A percentile compares a stretch with the other conserved stretches of the same genome.
phyloP scores from a whole-genome alignment of 2,113 vertebrate species.

The Gymnogyps californianus region DNA sequence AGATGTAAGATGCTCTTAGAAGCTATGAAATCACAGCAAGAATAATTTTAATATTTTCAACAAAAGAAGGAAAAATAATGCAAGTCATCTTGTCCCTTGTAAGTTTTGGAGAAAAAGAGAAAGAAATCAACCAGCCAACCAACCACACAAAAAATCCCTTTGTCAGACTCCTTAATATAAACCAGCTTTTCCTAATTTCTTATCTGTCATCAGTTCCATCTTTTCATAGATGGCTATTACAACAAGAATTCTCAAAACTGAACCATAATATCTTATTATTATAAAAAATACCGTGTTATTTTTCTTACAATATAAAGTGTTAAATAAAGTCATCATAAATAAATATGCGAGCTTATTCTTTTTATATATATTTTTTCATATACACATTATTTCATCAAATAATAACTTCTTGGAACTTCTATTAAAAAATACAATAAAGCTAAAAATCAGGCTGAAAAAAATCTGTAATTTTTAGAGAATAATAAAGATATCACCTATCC shows the following conservation, averaged over 20 bases:
- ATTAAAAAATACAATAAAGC: neutral
- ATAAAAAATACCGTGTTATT: neutral
- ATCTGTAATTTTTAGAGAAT: neutral
- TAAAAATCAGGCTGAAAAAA: neutral
- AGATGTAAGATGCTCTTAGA: neutral
- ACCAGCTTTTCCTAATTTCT: slow-evolving; percentile 42
- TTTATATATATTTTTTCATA: neutral
- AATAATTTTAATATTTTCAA: neutral
- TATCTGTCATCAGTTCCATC: slow-evolving; percentile 34
- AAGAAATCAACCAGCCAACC: neutral
- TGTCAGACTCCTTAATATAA: slow-evolving; percentile 27
- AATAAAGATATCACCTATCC: neutral
- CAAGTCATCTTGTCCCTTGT: neutral
- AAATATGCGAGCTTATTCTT: neutral
- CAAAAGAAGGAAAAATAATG: neutral
- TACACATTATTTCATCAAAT: neutral
- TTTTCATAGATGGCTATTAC: neutral
- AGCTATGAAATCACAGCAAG: neutral
- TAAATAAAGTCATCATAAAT: neutral
- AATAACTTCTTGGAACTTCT: neutral
- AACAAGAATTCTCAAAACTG: neutral
- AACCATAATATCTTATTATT: neutral
- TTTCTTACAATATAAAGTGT: neutral
- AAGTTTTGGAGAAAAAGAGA: neutral
- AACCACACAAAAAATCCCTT: neutral